Base-by-base conservation (phyloP, 1,140 invertebrate species). In the Drosophila elegans region DNA sequence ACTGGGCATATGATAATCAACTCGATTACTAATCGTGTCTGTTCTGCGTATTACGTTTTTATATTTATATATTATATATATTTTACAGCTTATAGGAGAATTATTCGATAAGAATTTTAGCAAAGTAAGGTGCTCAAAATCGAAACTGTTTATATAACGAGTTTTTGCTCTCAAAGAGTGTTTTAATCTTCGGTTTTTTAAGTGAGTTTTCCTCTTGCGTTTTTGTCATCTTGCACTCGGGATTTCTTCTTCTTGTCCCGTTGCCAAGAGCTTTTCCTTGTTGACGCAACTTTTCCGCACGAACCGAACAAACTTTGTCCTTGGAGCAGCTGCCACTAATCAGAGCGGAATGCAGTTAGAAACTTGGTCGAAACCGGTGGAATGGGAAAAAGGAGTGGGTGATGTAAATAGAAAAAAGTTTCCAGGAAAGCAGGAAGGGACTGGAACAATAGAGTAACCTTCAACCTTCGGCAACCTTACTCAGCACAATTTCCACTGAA, bases 251-350 rank as follows among this genome's bases (percentile, higher is more conserved):
- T n/a, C 34, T 21, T 25, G 32, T 21, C 3, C 11, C 25, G 3
- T 38, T 36, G 41, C 11, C 29, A 48, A 63, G 34, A 49, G 63
- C 44, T 41, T 48, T 66, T 51, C 16, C 34, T 9, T 45, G 34
- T 63, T 13, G 63, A 16, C 21, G 16, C 42, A 67, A 67, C 45
- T 51, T 67, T 66, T 34, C 36, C 59, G 59, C 62, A 63, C 60
- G 29, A 51, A 21, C 29, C 4, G 36, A 68, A 66, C 38, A 6
- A 68, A 66, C 38, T 60, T 52, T 29, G 64, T 53, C 64, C 60
- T 60, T 66, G 61, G 60, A 63, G 39, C 61, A 44, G 61, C 60
- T 66, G 64, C 61, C 41, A 68, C 64, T 68, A 66, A 68, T 68
- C 64, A 61, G 61, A 64, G 61, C 61, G 61, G 55, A 64, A 61